Percentiles rank a stretch among this genome's conserved stretches.
These are phyloP conservation scores for Neopipo cinnamomea DNA, from an alignment of 2,113 vertebrate species.

Conservation along the genomic window DNA sequence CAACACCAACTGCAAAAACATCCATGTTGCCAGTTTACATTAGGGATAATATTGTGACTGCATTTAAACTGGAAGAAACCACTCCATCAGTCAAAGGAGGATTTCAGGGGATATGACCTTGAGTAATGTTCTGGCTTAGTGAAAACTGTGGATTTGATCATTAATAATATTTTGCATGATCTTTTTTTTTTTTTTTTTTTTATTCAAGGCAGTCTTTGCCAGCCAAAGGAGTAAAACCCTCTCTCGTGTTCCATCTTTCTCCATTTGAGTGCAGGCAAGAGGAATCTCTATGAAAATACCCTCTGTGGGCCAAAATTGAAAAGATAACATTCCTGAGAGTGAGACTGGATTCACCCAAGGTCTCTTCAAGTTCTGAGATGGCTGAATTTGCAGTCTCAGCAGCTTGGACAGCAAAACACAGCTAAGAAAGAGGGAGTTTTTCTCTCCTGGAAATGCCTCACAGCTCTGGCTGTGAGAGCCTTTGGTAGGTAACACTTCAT, in stretches of 20 bases:
- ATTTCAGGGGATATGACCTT: slow-evolving; percentile 55
- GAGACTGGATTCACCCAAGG: slow-evolving; percentile 50
- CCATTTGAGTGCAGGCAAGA: neutral
- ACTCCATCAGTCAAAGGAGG: slow-evolving; percentile 56
- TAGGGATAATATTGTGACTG: slow-evolving; percentile 66
- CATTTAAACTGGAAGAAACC: slow-evolving; percentile 53
- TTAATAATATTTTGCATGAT: slow-evolving; percentile 63
- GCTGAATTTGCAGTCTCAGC: slow-evolving; percentile 33
- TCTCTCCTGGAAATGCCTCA: neutral
- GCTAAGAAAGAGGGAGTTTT: neutral
- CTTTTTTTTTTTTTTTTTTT: neutral
- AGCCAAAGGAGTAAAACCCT: slow-evolving; percentile 27
- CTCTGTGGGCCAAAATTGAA: slow-evolving; percentile 36
- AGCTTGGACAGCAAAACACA: slow-evolving; percentile 12
- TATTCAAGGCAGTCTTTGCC: slow-evolving; percentile 25
- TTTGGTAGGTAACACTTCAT: neutral
- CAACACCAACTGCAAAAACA: slow-evolving; percentile 69
- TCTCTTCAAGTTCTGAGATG: slow-evolving; percentile 3
- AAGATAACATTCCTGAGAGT: slow-evolving; percentile 58
- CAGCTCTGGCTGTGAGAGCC: neutral
- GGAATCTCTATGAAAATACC: slow-evolving; percentile 57
- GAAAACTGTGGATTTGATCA: slow-evolving; percentile 51
- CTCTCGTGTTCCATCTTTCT: neutral
- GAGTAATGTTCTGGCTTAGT: slow-evolving; percentile 51
- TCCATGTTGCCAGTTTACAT: slow-evolving; percentile 58